These are phyloP conservation scores for Drosophila kambysellisi DNA, from an alignment of 2,888 invertebrate species.

Conservation along the genomic window DNA sequence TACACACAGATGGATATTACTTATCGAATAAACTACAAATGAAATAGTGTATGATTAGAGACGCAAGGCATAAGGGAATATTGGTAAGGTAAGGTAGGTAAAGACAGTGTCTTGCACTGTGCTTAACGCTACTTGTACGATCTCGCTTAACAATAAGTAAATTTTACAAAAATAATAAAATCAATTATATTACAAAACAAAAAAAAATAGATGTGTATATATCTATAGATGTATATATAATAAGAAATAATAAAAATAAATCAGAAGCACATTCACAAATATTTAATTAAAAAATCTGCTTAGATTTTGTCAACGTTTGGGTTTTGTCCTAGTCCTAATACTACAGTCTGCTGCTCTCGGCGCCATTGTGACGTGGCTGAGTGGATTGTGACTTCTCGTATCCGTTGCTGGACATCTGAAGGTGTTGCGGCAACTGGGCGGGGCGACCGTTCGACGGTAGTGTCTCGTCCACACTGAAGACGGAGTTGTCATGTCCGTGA, in stretches of 20 bases:
- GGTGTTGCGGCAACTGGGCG: slow-evolving; percentile 78
- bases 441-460: slow-evolving; percentile 80
- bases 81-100: slow-evolving; percentile 21
- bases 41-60: slow-evolving; percentile 16
- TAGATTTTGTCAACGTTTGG: slow-evolving; percentile 6
- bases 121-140: slow-evolving; percentile 34
- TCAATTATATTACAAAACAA: slow-evolving; percentile 45
- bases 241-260: slow-evolving; percentile 16
- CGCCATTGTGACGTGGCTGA: slow-evolving; percentile 68
- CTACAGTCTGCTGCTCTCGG: slow-evolving; percentile 84
- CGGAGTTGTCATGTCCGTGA: slow-evolving; percentile 84
- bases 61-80: slow-evolving; percentile 2
- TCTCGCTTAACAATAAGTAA: slow-evolving; percentile 45
- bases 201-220: neutral
- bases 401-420: slow-evolving; percentile 75
- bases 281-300: slow-evolving; percentile 20
- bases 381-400: slow-evolving; percentile 71
- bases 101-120: slow-evolving; percentile 22
- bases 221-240: neutral
- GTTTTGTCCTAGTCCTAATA: slow-evolving; percentile 31
- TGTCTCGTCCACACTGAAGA: slow-evolving; percentile 83
- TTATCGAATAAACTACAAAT: slow-evolving; percentile 56
- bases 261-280: slow-evolving; percentile 37
- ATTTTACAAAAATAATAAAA: slow-evolving; percentile 44
- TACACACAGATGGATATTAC: slow-evolving; percentile 36